Evolutionary conservation across 2,113 vertebrate species (phyloP).

Genomic region (Pseudois nayaur): DNA sequence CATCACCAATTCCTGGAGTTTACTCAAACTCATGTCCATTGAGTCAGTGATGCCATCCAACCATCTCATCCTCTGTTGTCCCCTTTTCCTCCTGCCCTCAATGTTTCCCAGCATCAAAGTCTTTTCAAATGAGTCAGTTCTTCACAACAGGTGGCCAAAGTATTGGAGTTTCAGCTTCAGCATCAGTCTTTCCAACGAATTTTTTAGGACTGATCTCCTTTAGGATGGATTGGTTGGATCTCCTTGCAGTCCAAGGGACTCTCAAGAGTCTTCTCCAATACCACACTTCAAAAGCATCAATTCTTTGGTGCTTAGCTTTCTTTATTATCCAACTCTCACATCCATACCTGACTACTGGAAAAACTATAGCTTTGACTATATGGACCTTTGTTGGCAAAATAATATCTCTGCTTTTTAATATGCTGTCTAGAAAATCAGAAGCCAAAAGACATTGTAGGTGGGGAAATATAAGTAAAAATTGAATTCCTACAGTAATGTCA

Average conservation of each 20-base stretch:
- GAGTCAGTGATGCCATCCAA: neutral
- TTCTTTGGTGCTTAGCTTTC: neutral
- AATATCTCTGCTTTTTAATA: neutral
- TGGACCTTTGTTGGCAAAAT: neutral
- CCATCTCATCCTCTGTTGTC: neutral
- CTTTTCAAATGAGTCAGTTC: neutral
- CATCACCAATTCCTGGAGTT: neutral
- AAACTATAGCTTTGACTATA: neutral
- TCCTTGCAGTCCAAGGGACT: neutral
- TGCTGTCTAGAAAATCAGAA: neutral
- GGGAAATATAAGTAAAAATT: slow-evolving; percentile 17
- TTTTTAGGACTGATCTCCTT: neutral
- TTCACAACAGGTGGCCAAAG: neutral
- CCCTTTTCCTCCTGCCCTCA: neutral
- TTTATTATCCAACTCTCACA: neutral
- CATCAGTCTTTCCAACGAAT: neutral
- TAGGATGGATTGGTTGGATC: neutral
- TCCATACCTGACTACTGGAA: neutral
- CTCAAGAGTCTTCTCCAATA: neutral
- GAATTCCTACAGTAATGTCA: neutral
- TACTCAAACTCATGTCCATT: neutral
- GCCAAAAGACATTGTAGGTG: neutral
- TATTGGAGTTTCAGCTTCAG: neutral
- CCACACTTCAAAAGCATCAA: neutral
- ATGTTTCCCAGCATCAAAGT: neutral